Conservation (phyloP, 1,140 invertebrate genomes). For the Neodiprion lecontei region DNA sequence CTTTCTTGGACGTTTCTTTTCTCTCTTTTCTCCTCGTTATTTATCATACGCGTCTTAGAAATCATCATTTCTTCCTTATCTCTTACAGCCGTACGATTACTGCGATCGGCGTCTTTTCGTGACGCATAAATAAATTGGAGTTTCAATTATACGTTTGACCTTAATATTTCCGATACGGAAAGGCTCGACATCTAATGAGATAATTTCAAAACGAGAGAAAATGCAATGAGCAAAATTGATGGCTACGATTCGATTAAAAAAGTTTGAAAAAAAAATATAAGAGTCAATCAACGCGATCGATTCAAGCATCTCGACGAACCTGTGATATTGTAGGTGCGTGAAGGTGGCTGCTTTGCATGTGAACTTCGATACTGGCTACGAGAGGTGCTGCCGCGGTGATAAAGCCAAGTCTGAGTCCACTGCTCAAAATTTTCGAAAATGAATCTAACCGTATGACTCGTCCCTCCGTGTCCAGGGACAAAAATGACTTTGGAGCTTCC, state of each 20-base stretch:
- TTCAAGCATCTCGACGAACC: constrained; percentile 54
- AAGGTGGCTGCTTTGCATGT: constrained; percentile 76
- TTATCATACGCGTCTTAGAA: neutral
- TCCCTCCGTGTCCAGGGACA: constrained; percentile 79
- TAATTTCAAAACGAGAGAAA: too few species aligned
- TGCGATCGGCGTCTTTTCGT: too few species aligned
- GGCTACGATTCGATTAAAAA: neutral
- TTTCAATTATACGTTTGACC: too few species aligned
- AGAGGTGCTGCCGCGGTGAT: constrained; percentile 72
- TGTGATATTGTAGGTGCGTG: constrained; percentile 78
- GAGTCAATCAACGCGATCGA: neutral
- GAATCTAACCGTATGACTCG: constrained; percentile 82
- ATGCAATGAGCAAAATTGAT: neutral
- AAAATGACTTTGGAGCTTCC: constrained; percentile 71
- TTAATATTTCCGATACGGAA: too few species aligned
- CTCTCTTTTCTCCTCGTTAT: neutral
- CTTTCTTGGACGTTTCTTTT: too few species aligned
- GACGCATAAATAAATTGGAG: too few species aligned
- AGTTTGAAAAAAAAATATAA: neutral
- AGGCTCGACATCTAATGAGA: too few species aligned
- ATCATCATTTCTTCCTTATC: neutral
- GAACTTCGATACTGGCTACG: constrained; percentile 69
- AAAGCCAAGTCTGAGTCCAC: constrained; percentile 75
- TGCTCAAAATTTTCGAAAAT: constrained; percentile 79
- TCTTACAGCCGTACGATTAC: too few species aligned